Evolutionary conservation across 1,140 invertebrate species (phyloP).

Genomic region (Drosophila hydei): DNA sequence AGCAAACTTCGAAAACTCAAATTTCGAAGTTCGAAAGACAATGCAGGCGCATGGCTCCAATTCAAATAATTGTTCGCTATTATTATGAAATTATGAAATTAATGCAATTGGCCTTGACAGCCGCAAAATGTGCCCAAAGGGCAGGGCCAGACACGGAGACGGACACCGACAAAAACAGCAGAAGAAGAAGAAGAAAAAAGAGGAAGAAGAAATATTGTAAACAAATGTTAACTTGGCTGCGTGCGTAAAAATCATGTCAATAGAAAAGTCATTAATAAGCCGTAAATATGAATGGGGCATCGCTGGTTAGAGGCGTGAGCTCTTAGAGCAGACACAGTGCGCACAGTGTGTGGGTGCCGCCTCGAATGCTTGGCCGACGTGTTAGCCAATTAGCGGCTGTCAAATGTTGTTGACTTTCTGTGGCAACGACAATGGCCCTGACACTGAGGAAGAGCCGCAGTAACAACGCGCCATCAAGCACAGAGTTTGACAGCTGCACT

Average conservation of each 20-base stretch:
- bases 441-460: conserved; percentile 49
- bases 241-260: conserved; percentile 77
- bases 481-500: conserved; percentile 62
- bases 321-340: conserved; percentile 6
- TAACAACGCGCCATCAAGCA: conserved; percentile 20
- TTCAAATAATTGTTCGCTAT: conserved; percentile 48
- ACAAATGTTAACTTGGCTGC: conserved; percentile 43
- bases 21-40: conserved; percentile 50
- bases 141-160: conserved; percentile 22
- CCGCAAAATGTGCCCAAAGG: conserved; percentile 49
- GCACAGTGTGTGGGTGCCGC: conserved; percentile 44
- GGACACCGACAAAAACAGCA: neutral
- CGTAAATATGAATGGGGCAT: conserved; percentile 8
- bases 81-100: conserved; percentile 76
- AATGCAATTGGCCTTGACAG: conserved; percentile 76
- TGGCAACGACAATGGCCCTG: conserved; percentile 43
- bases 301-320: conserved; percentile 56
- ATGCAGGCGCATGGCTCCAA: conserved; percentile 37
- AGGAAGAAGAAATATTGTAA: neutral
- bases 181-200: neutral
- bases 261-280: conserved; percentile 73
- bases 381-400: conserved; percentile 77
- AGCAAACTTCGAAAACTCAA: conserved; percentile 53
- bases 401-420: conserved; percentile 71
- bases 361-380: conserved; percentile 37